Percentiles rank a stretch among this genome's conserved stretches.
phyloP scores from a whole-genome alignment of 2,797 vertebrate species.

The Pseudochaenichthys georgianus region DNA sequence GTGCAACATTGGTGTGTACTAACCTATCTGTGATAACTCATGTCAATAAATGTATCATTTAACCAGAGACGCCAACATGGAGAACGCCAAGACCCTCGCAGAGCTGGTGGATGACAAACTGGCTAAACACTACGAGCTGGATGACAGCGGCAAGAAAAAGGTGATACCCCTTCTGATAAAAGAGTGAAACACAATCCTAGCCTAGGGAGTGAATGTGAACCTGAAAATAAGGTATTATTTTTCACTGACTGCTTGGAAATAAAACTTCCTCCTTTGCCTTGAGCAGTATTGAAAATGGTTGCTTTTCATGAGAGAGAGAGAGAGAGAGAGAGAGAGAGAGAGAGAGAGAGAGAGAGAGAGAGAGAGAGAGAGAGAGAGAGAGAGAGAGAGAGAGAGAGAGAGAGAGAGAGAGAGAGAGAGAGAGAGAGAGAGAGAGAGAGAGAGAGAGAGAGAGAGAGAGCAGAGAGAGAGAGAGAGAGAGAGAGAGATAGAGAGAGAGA shows the following conservation, averaged over 20 bases:
- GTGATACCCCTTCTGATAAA: conserved; percentile 75
- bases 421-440: too few species aligned
- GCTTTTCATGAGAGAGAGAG: neutral
- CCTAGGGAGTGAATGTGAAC: conserved; percentile 8
- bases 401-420: too few species aligned
- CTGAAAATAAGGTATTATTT: neutral
- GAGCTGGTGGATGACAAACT: conserved; percentile 92
- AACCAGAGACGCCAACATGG: conserved; percentile 86
- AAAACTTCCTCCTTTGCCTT: neutral
- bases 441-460: too few species aligned
- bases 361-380: too few species aligned
- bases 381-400: too few species aligned
- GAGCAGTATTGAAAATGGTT: conserved; percentile 7
- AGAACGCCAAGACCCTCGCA: conserved; percentile 90
- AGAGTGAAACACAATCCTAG: conserved; percentile 39
- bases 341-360: too few species aligned
- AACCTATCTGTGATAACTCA: neutral
- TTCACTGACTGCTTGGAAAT: neutral
- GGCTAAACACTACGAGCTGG: conserved; percentile 88
- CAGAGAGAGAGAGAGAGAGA: too few species aligned
- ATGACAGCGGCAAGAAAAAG: conserved; percentile 91
- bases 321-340: too few species aligned
- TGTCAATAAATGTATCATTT: conserved; percentile 4
- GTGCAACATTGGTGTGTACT: neutral
- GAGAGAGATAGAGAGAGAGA: too few species aligned